Percentiles rank a stretch among this genome's conserved stretches.
Evolutionary conservation across 2,113 vertebrate species (phyloP).

Genomic region (Etheostoma spectabile): DNA sequence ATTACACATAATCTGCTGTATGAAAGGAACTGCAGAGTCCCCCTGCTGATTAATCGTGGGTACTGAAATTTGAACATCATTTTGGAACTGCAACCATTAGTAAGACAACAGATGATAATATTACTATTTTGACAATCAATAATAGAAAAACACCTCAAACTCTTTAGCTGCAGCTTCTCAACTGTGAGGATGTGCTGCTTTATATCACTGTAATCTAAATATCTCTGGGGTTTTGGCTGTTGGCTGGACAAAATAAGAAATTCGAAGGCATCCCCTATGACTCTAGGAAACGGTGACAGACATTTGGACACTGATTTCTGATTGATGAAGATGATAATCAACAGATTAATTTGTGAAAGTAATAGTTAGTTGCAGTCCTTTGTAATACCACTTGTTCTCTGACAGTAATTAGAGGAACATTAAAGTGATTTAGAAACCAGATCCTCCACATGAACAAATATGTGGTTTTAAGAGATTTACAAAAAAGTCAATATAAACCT

Average conservation of each 20-base stretch:
- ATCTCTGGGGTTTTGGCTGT: neutral
- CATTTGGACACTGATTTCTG: neutral
- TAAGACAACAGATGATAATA: neutral
- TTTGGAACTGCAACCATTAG: neutral
- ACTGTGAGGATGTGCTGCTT: neutral
- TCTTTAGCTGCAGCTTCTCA: neutral
- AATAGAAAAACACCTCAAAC: neutral
- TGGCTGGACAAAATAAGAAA: neutral
- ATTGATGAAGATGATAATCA: neutral
- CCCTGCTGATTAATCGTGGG: constrained; percentile 33
- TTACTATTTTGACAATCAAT: neutral
- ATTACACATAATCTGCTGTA: neutral
- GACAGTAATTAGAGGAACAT: neutral
- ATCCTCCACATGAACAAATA: neutral
- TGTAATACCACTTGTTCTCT: neutral
- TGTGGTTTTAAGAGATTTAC: neutral
- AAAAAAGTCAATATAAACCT: neutral
- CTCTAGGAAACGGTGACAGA: neutral
- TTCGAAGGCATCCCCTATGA: neutral
- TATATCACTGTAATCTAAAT: neutral
- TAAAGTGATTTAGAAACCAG: neutral
- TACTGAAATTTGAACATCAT: constrained; percentile 13
- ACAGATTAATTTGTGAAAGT: neutral
- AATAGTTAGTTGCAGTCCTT: neutral
- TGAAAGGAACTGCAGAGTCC: constrained; percentile 17